Percentiles rank a stretch among this genome's conserved stretches.
Conservation (phyloP, 2,113 vertebrate genomes). For the Sceloporus tristichus region DNA sequence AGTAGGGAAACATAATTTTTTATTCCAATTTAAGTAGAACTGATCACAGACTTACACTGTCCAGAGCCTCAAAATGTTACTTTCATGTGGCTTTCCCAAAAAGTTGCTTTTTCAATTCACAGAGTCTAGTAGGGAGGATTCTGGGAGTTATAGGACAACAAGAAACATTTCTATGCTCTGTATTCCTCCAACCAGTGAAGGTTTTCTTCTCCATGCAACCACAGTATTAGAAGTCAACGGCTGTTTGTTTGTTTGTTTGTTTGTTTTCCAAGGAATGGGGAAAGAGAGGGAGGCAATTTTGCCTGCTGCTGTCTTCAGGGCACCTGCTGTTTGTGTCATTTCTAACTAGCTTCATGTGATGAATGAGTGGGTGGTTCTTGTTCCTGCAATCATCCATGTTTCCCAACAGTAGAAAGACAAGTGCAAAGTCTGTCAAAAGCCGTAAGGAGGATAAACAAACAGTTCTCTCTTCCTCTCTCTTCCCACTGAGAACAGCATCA, state of each 20-base stretch:
- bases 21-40: slow-evolving; percentile 27
- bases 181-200: background rate
- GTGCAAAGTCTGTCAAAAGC: slow-evolving; percentile 21
- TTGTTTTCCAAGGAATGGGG: slow-evolving; percentile 7
- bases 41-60: background rate
- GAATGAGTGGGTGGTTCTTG: slow-evolving; percentile 53
- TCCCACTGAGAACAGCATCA: background rate
- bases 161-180: too few relatives aligned
- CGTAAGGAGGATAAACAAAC: background rate
- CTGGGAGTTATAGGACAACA: too few relatives aligned
- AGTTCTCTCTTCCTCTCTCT: background rate
- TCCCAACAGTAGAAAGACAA: slow-evolving; percentile 57
- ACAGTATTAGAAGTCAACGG: slow-evolving; percentile 23
- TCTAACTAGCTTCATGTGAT: slow-evolving; percentile 39
- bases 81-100: too few relatives aligned
- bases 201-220: background rate
- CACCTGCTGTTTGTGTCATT: slow-evolving; percentile 54
- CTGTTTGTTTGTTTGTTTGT: background rate
- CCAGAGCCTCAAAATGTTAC: too few relatives aligned
- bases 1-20: background rate
- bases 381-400: slow-evolving; percentile 58
- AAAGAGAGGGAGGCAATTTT: background rate
- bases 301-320: slow-evolving; percentile 41
- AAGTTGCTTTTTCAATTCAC: too few relatives aligned
- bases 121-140: too few relatives aligned